Evolutionary conservation across 2,888 invertebrate genomes (phyloP), one percentile per base, ranked within the genome.

Genomic region (Pseudoips prasinana): DNA sequence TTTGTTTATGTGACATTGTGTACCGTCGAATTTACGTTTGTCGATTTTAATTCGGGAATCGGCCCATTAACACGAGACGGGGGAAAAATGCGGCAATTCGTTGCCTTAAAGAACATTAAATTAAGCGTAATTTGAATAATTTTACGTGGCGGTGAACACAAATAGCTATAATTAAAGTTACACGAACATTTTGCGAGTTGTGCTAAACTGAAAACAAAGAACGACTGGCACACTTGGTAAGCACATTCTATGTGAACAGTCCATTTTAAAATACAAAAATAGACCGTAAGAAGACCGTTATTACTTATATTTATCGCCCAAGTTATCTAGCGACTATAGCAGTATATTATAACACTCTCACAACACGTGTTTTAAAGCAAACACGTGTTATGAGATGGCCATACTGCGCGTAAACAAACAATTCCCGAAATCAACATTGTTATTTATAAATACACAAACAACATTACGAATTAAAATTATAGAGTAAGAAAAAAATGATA

Each of bases 71-170:
- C 70, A 73, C 73, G 71, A 69, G 43, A 58, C 71, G 68, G 62
- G 70, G n/a, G 71, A 78, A 73, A 74, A 80, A 75, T 64, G 71
- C 67, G 53, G 69, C 75, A 72, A 76, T 81, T 75, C 72, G 67
- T 81, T 77, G 64, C 73, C 73, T 73, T 68, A 64, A 74, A 77
- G 71, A 78, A 76, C 77, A 77, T 77, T 75, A 78, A 80, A 79
- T 81, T 75, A 70, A 73, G 68, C 72, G 70, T 70, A 78, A 83
- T 81, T 83, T 81, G 79, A 79, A 83, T 83, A 81, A 57, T 81
- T 80, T 81, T 73, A 74, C 78, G 80, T 79, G 74, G 76, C 71
- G 65, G 74, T 76, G 80, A 75, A 65, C 81, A 77, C 77, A 73
- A 82, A 84, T 74, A 71, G 75, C 70, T 62, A 72, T 69, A 81